Conservation (phyloP, 2,888 invertebrate species). For the Dione juno region DNA sequence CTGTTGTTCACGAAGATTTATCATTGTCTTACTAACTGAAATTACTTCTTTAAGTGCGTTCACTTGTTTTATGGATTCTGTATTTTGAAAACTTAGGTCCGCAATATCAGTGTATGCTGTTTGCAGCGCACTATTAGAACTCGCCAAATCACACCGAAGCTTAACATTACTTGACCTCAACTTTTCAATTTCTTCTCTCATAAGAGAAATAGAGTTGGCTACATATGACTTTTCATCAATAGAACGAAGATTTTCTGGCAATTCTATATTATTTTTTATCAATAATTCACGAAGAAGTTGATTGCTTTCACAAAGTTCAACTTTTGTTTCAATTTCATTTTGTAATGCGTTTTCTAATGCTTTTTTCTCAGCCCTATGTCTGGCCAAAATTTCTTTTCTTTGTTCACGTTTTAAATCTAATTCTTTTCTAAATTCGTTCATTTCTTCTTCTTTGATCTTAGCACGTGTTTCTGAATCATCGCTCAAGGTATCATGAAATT, state of each 20-base stretch:
- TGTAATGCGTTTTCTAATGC: conserved; percentile 85
- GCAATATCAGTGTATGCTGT: conserved; percentile 87
- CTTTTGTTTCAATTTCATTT: conserved; percentile 69
- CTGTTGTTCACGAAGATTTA: conserved; percentile 88
- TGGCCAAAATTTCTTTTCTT: conserved; percentile 86
- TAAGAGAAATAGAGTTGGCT: conserved; percentile 59
- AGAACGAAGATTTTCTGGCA: conserved; percentile 58
- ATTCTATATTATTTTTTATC: conserved; percentile 63
- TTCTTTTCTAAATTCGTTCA: conserved; percentile 88
- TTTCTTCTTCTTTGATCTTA: conserved; percentile 77
- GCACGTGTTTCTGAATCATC: conserved; percentile 58
- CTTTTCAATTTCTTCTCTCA: conserved; percentile 72
- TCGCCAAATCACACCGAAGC: conserved; percentile 79
- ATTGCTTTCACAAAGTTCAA: conserved; percentile 71
- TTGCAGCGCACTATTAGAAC: conserved; percentile 86
- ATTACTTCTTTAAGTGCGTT: conserved; percentile 89
- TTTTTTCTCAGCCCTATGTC: conserved; percentile 87
- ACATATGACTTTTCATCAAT: conserved; percentile 59
- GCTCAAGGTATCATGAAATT: conserved; percentile 57
- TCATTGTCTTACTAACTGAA: conserved; percentile 88
- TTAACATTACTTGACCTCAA: conserved; percentile 69
- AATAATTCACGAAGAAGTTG: conserved; percentile 71
- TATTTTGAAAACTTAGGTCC: conserved; percentile 86
- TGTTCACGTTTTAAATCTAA: conserved; percentile 87
- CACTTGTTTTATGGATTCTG: conserved; percentile 87